Conservation (phyloP, 2,797 vertebrate species). For the Simalia tracyae region DNA sequence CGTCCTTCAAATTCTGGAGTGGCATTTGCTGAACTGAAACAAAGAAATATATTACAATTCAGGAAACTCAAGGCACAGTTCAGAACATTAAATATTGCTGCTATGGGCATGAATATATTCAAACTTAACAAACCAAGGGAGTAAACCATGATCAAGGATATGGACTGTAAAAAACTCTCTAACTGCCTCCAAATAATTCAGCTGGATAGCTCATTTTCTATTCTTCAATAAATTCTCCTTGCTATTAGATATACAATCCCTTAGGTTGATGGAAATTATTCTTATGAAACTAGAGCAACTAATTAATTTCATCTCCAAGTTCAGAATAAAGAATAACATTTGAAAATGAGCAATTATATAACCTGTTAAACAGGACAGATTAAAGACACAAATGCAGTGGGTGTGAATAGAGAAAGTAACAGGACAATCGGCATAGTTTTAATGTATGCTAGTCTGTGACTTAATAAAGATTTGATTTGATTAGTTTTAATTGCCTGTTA, state of each 20-base stretch:
- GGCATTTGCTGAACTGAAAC: conserved; percentile 89
- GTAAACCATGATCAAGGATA: not conserved
- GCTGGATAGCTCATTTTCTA: conserved; percentile 9
- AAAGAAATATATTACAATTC: conserved; percentile 21
- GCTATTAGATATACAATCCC: not conserved
- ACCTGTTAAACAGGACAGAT: not conserved
- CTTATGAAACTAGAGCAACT: conserved; percentile 20
- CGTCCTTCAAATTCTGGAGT: conserved; percentile 95
- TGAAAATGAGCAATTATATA: conserved; percentile 28
- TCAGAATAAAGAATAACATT: conserved; percentile 5
- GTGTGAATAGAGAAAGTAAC: conserved; percentile 34
- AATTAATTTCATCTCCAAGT: not conserved
- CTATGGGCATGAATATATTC: conserved; percentile 11
- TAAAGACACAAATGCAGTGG: conserved; percentile 19
- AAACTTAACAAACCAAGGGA: conserved; percentile 6
- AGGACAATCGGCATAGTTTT: not conserved
- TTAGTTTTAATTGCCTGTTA: conserved; percentile 28
- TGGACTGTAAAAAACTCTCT: not conserved
- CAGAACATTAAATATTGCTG: conserved; percentile 13
- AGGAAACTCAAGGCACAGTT: conserved; percentile 6
- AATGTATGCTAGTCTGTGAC: not conserved
- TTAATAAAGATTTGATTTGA: not conserved
- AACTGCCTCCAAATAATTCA: not conserved
- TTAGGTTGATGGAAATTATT: conserved; percentile 13
- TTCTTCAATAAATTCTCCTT: not conserved